A percentile compares a stretch with the other conserved stretches of the same genome.
Evolutionary conservation across 1,140 invertebrate genomes (phyloP).

Genomic region (Eubasilissa regina): DNA sequence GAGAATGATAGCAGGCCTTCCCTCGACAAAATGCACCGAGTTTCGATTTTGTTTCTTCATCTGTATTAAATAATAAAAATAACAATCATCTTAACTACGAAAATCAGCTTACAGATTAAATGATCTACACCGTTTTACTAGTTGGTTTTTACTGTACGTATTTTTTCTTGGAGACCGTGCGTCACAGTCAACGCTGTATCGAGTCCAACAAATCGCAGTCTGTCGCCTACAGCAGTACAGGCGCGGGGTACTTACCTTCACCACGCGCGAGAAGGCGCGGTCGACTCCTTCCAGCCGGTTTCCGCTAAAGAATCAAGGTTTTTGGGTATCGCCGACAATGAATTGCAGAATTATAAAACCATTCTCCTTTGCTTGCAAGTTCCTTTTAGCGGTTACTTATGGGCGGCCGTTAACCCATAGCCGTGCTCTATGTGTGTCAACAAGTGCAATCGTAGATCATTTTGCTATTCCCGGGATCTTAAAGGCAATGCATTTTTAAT

Average conservation of each 20-base stretch:
- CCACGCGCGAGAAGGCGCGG: background rate
- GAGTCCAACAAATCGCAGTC: background rate
- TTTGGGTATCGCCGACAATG: background rate
- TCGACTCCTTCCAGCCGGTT: conserved; percentile 17
- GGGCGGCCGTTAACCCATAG: conserved; percentile 3
- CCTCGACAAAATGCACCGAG: background rate
- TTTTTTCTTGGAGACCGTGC: background rate
- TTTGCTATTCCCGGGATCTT: no score
- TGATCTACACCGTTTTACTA: background rate
- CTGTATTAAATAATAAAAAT: background rate
- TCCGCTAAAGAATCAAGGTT: conserved; percentile 16
- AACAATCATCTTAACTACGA: no score
- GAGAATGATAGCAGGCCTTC: conserved; percentile 4
- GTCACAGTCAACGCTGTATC: background rate
- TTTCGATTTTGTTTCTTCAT: background rate
- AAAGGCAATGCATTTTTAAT: no score
- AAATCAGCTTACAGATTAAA: background rate
- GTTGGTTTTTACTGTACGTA: background rate
- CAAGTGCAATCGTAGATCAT: no score
- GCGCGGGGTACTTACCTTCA: background rate
- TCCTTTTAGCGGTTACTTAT: background rate
- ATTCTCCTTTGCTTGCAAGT: background rate
- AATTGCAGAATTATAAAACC: background rate
- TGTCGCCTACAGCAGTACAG: no score
- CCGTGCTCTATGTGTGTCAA: no score